These are phyloP conservation scores for Leptocoma aspasia DNA, from an alignment of 2,113 vertebrate genomes.

Conservation along the genomic window DNA sequence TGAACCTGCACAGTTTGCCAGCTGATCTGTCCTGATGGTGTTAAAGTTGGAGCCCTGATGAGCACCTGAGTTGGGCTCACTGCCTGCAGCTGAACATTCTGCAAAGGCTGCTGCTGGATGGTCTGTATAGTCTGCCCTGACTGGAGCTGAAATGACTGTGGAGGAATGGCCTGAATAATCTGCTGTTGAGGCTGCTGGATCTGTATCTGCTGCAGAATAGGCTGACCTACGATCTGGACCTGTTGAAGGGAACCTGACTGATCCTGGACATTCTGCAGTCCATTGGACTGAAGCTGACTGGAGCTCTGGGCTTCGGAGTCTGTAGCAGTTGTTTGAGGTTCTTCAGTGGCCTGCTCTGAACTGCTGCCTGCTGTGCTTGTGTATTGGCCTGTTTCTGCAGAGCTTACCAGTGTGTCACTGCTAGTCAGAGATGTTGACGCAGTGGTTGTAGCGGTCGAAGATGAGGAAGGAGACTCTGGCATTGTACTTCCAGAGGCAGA, in stretches of 20 bases:
- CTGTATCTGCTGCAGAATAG: constrained; percentile 93
- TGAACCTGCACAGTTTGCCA: constrained; percentile 98
- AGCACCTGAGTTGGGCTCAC: constrained; percentile 95
- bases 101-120: constrained; percentile 88
- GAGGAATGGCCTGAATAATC: constrained; percentile 83
- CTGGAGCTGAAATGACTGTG: constrained; percentile 88
- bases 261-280: constrained; percentile 85
- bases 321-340: constrained; percentile 74
- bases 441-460: constrained; percentile 74
- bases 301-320: constrained; percentile 81
- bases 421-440: constrained; percentile 75
- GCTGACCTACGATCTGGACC: constrained; percentile 93
- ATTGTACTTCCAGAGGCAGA: constrained; percentile 74
- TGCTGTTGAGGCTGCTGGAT: constrained; percentile 88
- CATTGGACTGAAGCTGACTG: constrained; percentile 86
- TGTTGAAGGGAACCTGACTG: constrained; percentile 87
- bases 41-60: constrained; percentile 94
- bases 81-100: constrained; percentile 88
- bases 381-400: constrained; percentile 82
- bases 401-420: constrained; percentile 75
- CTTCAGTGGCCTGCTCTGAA: constrained; percentile 78
- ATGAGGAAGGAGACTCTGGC: constrained; percentile 78
- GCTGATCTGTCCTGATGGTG: constrained; percentile 93
- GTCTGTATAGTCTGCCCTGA: constrained; percentile 87
- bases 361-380: constrained; percentile 71